Percentiles rank a stretch among this genome's conserved stretches.
phyloP scores from a whole-genome alignment of 1,140 invertebrate genomes.

The Pseudomyrmex gracilis region DNA sequence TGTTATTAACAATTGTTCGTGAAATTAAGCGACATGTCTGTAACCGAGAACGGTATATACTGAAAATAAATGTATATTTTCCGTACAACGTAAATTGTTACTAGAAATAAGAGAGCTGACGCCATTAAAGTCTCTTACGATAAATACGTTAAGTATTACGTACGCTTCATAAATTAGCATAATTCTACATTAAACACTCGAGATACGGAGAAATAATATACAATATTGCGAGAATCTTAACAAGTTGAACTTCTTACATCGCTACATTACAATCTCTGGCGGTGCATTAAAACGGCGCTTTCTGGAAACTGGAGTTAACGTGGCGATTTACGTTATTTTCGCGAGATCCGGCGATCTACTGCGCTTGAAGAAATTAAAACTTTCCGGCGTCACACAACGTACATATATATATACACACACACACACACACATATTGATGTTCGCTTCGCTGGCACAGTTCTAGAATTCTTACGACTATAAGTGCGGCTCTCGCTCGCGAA shows the following conservation, averaged over 20 bases:
- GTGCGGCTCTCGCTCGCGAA: constrained; percentile 8
- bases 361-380: constrained; percentile 57
- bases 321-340: constrained; percentile 54
- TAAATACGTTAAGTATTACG: constrained; percentile 42
- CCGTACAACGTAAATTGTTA: constrained; percentile 1
- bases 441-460: constrained; percentile 37
- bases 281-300: constrained; percentile 33
- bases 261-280: constrained; percentile 17
- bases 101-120: neutral
- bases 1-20: neutral
- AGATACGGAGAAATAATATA: constrained; percentile 38
- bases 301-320: constrained; percentile 39
- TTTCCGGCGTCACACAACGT: constrained; percentile 44
- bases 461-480: constrained; percentile 43
- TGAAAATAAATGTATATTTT: neutral
- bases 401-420: no score
- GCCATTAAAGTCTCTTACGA: constrained; percentile 3
- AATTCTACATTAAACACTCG: constrained; percentile 23
- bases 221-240: constrained; percentile 31
- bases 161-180: constrained; percentile 9
- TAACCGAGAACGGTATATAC: neutral
- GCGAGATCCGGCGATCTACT: constrained; percentile 44
- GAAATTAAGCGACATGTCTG: no score
- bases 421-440: neutral
- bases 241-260: constrained; percentile 31